Evolutionary conservation across 2,797 vertebrate genomes (phyloP), one percentile per base, ranked within the genome.

Genomic region (Holocentrus rufus): DNA sequence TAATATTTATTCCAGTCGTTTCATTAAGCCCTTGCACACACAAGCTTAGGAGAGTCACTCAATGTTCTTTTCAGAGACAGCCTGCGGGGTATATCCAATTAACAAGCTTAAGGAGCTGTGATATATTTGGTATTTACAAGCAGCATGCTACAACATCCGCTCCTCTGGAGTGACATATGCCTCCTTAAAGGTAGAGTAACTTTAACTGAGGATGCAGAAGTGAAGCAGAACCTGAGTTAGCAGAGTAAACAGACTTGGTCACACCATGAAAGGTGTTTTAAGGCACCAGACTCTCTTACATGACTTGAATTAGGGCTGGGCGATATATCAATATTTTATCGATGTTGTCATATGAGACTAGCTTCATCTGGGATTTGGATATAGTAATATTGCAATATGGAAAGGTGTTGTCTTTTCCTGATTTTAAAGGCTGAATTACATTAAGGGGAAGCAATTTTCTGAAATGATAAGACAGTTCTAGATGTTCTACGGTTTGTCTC

Each of bases 71-170:
- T 70, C 49, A 54, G 25, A 5, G 30, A 54, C 18, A 50, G 13
- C n/a, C 3, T 23, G 49, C n/a, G 3, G 25, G 9, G 36, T 34
- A 36, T 8, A 58, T 75, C 70, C 54, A 57, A 74, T 72, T 62
- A 72, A 71, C 7, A 65, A 25, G 55, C 57, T 62, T 68, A 46
- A 65, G 14, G 47, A 68, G 77, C 64, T 72, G 10, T 73, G 52
- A 63, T 52, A 39, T 67, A 46, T 62, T 68, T 69, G 50, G 57
- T 61, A 49, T 76, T 79, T 65, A 61, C 11, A 69, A 64, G 31
- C 20, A 17, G 36, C 46, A 30, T 0, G 2, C 44, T 76, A 42
- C 39, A 13, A 42, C 39, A 42, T 14, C 11, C 5, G 31, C 2
- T 34, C 31, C 5, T 36, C 7, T 36, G 39, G 39, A 42, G 39